Evolutionary conservation across 2,888 invertebrate species (phyloP), one percentile per base, ranked within the genome.

Genomic region (Terebella lapidaria): DNA sequence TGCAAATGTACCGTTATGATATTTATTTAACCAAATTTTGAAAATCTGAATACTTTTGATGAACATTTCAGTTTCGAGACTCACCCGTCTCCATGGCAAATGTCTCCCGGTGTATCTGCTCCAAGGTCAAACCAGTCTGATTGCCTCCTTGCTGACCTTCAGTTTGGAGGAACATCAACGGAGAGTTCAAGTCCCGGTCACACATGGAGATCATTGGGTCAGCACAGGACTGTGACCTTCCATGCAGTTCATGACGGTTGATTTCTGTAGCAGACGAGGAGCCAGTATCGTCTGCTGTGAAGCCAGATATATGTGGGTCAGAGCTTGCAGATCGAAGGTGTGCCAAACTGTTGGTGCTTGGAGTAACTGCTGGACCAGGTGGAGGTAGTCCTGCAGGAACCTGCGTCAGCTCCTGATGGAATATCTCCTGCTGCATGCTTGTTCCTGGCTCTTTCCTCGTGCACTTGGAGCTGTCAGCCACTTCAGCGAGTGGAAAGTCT

Each of bases 71-170:
- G n/a, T n/a, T n/a, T n/a, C n/a, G n/a, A n/a, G n/a, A 49, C 52
- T 42, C 61, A 74, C 72, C 73, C 63, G 73, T 75, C 54, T 73
- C 73, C 74, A 75, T 73, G 57, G 69, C 71, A 42, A 70, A 61
- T 18, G 51, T 54, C 53, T 60, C 59, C 15, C 54, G 54, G 26
- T 61, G 63, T 18, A 58, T 35, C 28, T 64, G 64, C 29, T 68
- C 65, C 57, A 61, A 58, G 47, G 56, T 56, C 47, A 62, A 51
- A 22, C 61, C 61, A 20, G 29, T 29, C 29, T 58, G 53, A 26
- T 59, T 28, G 15, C 24, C 25, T 18, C 42, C 22, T 26, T 58
- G 45, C 42, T 35, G 42, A 10, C 35, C 22, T 26, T 51, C 53
- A 2, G 25, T n/a, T 58, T 71, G 71, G 60, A 75, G 69, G 61